Conservation (phyloP, 35 echinoderm and acorn worm genomes). For the Ophiothrix spiculata region DNA sequence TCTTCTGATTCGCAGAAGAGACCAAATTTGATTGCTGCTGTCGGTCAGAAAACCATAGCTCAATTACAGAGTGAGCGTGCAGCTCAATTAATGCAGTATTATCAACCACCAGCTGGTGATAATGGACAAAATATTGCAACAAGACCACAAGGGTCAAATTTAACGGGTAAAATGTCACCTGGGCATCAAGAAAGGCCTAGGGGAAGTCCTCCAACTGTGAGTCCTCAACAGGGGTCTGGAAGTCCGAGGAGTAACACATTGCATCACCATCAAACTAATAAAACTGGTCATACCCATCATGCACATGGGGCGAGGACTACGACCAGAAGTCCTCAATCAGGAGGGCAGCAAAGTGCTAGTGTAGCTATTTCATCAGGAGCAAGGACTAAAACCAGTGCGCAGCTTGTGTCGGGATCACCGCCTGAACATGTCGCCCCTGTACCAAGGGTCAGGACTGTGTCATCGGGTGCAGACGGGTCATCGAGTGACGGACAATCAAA, state of each 20-base stretch:
- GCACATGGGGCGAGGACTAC: not conserved
- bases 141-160: constrained; percentile 12
- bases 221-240: not conserved
- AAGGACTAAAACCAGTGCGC: constrained; percentile 14
- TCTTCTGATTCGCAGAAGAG: not conserved
- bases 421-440: constrained; percentile 5
- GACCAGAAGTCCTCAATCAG: not conserved
- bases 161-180: constrained; percentile 8
- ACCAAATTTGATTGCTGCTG: not conserved
- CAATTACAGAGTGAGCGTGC: constrained; percentile 75
- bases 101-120: constrained; percentile 5
- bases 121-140: constrained; percentile 11
- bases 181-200: constrained; percentile 4
- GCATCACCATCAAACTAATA: not conserved
- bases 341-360: not conserved
- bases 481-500: not conserved
- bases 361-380: not conserved
- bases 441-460: not conserved
- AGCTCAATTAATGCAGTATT: constrained; percentile 48
- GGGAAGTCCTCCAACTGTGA: constrained; percentile 42
- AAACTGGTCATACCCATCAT: not conserved
- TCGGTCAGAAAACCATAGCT: constrained; percentile 83
- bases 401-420: constrained; percentile 36
- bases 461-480: not conserved
- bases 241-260: not conserved